phyloP scores from a whole-genome alignment of 2,888 invertebrate genomes.

The Caradrina kadenii region DNA sequence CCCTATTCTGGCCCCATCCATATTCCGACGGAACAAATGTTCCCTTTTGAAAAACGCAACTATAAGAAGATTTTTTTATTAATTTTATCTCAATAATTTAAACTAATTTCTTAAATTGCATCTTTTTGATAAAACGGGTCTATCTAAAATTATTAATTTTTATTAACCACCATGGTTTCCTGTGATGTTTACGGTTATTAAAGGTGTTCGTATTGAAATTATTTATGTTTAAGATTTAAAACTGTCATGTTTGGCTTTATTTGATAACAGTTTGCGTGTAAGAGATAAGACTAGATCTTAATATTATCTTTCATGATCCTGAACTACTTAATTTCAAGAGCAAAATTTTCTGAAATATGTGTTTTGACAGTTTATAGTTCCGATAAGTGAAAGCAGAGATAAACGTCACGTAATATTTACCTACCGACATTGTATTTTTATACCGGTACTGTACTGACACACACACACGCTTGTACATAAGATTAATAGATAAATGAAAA shows the following conservation, averaged over 20 bases:
- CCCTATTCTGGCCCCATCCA: no score
- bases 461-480: no score
- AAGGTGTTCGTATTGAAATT: constrained; percentile 13
- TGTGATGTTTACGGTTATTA: not conserved
- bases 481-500: no score
- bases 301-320: constrained; percentile 12
- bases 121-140: no score
- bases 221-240: constrained; percentile 14
- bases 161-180: no score
- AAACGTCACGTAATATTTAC: constrained; percentile 17
- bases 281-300: constrained; percentile 33
- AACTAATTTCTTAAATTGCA: no score
- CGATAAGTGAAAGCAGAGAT: constrained; percentile 21
- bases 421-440: not conserved
- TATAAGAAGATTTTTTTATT: no score
- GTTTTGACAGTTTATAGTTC: constrained; percentile 26
- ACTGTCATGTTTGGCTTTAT: constrained; percentile 20
- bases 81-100: no score
- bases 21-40: no score
- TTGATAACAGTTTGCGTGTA: not conserved
- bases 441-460: no score
- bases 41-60: no score
- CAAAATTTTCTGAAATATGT: constrained; percentile 1
- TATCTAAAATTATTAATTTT: no score
- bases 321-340: not conserved